phyloP scores from a whole-genome alignment of 1,140 invertebrate species.

The Teleogryllus occipitalis region DNA sequence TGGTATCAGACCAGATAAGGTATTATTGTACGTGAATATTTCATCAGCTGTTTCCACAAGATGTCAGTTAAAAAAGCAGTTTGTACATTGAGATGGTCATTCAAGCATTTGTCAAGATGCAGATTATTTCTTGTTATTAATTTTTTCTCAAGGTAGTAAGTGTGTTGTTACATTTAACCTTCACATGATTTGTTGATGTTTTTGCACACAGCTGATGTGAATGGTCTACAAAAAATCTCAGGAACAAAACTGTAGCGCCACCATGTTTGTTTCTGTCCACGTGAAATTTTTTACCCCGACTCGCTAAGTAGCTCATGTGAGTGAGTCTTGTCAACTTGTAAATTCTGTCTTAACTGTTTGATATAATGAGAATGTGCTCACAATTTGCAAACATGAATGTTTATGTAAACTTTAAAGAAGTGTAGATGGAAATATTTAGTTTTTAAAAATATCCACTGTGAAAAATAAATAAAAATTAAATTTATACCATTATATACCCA shows the following conservation, averaged over 20 bases:
- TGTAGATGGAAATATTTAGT: conserved; percentile 7
- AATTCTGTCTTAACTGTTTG: conserved; percentile 10
- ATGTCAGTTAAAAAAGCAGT: background rate
- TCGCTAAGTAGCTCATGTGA: background rate
- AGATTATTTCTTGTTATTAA: too few relatives aligned
- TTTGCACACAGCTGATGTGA: conserved; percentile 2
- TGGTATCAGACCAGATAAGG: too few relatives aligned
- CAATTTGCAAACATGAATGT: conserved; percentile 14
- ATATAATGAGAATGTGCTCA: conserved; percentile 15
- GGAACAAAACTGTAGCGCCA: conserved; percentile 15
- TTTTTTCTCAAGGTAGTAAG: too few relatives aligned
- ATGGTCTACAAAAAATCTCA: conserved; percentile 20
- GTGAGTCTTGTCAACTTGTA: conserved; percentile 8
- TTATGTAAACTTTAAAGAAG: conserved; percentile 11
- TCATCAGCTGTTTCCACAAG: background rate
- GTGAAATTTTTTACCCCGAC: conserved; percentile 7
- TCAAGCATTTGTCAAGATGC: too few relatives aligned
- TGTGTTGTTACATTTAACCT: too few relatives aligned
- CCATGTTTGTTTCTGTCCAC: conserved; percentile 18
- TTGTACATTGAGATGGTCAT: too few relatives aligned
- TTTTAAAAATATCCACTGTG: conserved; percentile 12
- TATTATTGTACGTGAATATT: too few relatives aligned
- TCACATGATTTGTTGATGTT: background rate
- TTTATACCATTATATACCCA: conserved; percentile 17
- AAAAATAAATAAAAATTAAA: background rate